Base-by-base conservation (phyloP, 2,888 invertebrate genomes). In the Drosophila putrida region DNA sequence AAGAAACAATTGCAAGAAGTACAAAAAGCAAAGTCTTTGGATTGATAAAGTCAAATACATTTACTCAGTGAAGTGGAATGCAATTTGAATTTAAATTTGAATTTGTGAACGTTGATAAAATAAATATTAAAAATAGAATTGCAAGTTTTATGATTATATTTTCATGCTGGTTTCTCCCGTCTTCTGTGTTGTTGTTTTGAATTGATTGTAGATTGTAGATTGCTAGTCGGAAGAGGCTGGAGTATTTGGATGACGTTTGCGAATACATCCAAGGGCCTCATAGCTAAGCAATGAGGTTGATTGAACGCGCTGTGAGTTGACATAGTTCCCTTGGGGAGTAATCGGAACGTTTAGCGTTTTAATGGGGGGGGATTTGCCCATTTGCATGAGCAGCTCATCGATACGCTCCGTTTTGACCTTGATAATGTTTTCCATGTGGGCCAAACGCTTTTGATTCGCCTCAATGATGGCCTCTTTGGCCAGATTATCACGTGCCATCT, bases 381-480 rank as follows among this genome's bases (percentile, higher is more conserved):
- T 69, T 66, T 91, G 90, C 35, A 78, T 71, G 8, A 86, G 84
- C 4, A 92, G 67, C 60, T 92, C 91, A 9, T 91, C 90, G 51
- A 92, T 91, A 15, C 91, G 88, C 47, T 92, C 89, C 10, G 82
- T 68, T 71, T 91, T 92, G 6, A 92, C 68, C 47, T 85, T 81
- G 11, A 92, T 71, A 3, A 91, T 77, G 63, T 90, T 91, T 68
- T 92, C 92, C 72, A 92, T 80, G 78, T 92, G 92, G 4, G 65
- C 58, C 11, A 83, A 4, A 2, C 78, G 80, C 69, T 71, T 80
- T 6, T 71, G 62, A 5, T 41, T 73, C 0, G 68, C 15, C 1
- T 86, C 81, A 6, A 85, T 77, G 0, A 75, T n/a, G 0, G 44
- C 53, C 43, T 91, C 90, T 64, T 91, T 92, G 35, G 80, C 72